These are phyloP conservation scores for Neotoma lepida DNA, from an alignment of 2,113 vertebrate species.

Conservation along the genomic window DNA sequence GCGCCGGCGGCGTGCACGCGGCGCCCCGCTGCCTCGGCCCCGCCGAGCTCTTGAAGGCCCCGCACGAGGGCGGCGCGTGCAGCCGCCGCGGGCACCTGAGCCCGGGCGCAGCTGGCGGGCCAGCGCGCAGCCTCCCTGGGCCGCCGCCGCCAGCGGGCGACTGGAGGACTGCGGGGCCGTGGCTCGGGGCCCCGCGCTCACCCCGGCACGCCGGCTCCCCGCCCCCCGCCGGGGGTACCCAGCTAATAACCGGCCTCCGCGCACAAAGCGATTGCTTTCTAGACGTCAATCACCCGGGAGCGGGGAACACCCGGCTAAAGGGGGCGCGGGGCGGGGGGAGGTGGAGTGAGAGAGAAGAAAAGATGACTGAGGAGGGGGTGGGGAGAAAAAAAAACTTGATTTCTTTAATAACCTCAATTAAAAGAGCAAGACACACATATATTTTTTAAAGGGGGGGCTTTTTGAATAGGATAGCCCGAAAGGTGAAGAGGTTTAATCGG, in stretches of 20 bases:
- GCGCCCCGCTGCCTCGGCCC: neutral
- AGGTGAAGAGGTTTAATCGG: slow-evolving; percentile 92
- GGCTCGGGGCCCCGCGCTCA: slow-evolving; percentile 14
- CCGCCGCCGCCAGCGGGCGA: neutral
- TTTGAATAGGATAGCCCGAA: slow-evolving; percentile 83
- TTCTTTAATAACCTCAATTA: slow-evolving; percentile 92
- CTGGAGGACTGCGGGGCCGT: neutral
- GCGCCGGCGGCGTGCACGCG: neutral
- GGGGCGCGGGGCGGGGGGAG: slow-evolving; percentile 48
- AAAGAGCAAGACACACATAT: slow-evolving; percentile 80
- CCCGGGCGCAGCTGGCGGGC: neutral
- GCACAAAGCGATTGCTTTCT: slow-evolving; percentile 79
- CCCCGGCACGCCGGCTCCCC: slow-evolving; percentile 11
- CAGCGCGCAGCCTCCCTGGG: slow-evolving; percentile 43
- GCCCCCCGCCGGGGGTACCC: slow-evolving; percentile 53
- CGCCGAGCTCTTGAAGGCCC: slow-evolving; percentile 64
- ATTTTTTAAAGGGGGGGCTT: slow-evolving; percentile 83
- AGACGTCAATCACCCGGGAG: slow-evolving; percentile 86
- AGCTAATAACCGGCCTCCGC: slow-evolving; percentile 61
- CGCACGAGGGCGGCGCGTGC: slow-evolving; percentile 37
- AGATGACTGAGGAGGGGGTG: slow-evolving; percentile 43
- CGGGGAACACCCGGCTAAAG: slow-evolving; percentile 74
- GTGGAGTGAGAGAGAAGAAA: slow-evolving; percentile 65
- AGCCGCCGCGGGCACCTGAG: neutral
- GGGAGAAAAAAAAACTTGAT: slow-evolving; percentile 85